A percentile compares a stretch with the other conserved stretches of the same genome.
phyloP scores from a whole-genome alignment of 2,797 vertebrate species.

The Todus mexicanus region DNA sequence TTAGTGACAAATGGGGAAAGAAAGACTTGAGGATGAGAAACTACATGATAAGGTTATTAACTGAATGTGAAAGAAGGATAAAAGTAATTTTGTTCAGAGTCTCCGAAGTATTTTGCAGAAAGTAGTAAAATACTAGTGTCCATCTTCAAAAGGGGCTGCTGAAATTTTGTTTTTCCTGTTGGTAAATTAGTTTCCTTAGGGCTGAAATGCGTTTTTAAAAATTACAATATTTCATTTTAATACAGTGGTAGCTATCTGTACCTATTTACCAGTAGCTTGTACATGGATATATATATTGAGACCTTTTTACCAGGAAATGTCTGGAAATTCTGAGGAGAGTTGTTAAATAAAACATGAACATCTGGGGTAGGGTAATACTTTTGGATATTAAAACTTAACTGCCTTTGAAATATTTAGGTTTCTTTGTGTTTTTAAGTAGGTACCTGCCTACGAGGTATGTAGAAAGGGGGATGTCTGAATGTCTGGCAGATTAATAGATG shows the following conservation, averaged over 20 bases:
- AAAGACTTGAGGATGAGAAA: not conserved
- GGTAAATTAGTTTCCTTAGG: not conserved
- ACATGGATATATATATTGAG: not conserved
- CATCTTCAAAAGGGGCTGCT: not conserved
- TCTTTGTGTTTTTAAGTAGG: not conserved
- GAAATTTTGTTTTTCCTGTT: not conserved
- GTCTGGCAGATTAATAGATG: not conserved
- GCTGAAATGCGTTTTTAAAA: not conserved
- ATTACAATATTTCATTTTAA: not conserved
- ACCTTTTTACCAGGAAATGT: not conserved
- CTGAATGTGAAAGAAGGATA: not conserved
- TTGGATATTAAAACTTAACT: not conserved
- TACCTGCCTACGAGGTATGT: not conserved
- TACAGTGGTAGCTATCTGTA: not conserved
- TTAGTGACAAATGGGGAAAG: not conserved
- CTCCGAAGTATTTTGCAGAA: not conserved
- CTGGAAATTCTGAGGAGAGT: not conserved
- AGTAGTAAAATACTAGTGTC: not conserved
- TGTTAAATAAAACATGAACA: not conserved
- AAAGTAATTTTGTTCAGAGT: not conserved
- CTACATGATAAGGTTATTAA: fast-evolving
- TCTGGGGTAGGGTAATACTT: not conserved
- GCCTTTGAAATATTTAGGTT: not conserved
- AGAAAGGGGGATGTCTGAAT: not conserved
- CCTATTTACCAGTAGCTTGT: not conserved